phyloP scores from a whole-genome alignment of 2,888 invertebrate genomes.

The Drosophila trichaetosa region DNA sequence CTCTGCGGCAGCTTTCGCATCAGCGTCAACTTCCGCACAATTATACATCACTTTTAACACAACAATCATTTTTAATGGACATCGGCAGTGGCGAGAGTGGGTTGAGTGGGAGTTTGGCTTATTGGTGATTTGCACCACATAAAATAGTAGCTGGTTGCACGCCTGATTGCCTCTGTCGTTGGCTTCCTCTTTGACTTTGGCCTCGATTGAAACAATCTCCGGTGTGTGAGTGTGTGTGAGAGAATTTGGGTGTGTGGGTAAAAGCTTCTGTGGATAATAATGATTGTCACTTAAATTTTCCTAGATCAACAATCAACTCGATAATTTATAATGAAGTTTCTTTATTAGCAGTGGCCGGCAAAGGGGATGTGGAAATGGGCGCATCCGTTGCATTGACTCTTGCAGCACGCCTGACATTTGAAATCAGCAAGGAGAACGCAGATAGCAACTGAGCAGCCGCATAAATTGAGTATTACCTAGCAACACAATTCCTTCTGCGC shows the following conservation, averaged over 20 bases:
- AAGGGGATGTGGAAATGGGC: slow-evolving; percentile 9
- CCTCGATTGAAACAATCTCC: slow-evolving; percentile 74
- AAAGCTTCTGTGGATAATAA: slow-evolving; percentile 42
- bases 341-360: slow-evolving; percentile 59
- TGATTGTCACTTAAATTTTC: slow-evolving; percentile 32
- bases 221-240: slow-evolving; percentile 37
- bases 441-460: slow-evolving; percentile 12
- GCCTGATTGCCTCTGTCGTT: slow-evolving; percentile 48
- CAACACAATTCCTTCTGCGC: background rate
- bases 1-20: background rate
- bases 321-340: slow-evolving; percentile 75
- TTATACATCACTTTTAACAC: slow-evolving; percentile 67
- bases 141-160: slow-evolving; percentile 45
- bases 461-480: slow-evolving; percentile 54
- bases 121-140: slow-evolving; percentile 3
- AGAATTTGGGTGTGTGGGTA: slow-evolving; percentile 29
- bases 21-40: slow-evolving; percentile 60
- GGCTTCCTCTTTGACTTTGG: slow-evolving; percentile 54
- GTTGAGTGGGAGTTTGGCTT: background rate
- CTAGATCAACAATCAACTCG: slow-evolving; percentile 60
- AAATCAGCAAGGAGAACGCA: slow-evolving; percentile 8
- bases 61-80: slow-evolving; percentile 68
- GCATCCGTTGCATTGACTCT: slow-evolving; percentile 73
- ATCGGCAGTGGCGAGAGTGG: slow-evolving; percentile 9
- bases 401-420: slow-evolving; percentile 56